Conservation (phyloP, 37 sponge, comb jelly and placozoan genomes). For the Mnemiopsis leidyi region DNA sequence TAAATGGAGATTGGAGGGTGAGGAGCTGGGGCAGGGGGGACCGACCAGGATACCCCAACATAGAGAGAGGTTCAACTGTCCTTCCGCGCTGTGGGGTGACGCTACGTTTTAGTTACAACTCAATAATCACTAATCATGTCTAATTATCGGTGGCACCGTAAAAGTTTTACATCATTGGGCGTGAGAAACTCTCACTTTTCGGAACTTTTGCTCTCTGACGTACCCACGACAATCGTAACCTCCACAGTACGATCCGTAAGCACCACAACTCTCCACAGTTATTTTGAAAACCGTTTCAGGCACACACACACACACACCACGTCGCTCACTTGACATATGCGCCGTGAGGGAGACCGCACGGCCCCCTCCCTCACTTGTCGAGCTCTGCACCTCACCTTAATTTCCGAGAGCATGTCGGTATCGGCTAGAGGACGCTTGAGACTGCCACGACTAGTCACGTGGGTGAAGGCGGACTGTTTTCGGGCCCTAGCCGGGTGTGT, state of each 20-base stretch:
- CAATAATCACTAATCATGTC: not conserved
- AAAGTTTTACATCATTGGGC: not conserved
- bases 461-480: constrained; percentile 54
- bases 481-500: constrained; percentile 17
- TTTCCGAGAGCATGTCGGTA: not conserved
- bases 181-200: not conserved
- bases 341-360: not conserved
- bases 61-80: not conserved
- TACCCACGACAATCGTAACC: too few species aligned
- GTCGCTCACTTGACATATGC: not conserved
- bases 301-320: too few species aligned
- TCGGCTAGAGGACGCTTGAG: not conserved
- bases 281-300: not conserved
- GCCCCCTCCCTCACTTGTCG: not conserved
- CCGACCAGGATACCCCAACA: not conserved
- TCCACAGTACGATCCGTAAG: too few species aligned
- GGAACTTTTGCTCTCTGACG: too few species aligned
- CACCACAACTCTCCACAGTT: too few species aligned
- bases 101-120: not conserved
- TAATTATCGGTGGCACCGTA: not conserved
- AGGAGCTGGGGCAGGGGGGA: not conserved
- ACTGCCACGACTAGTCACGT: not conserved
- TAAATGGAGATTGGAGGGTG: constrained; percentile 6
- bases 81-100: not conserved
- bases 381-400: constrained; percentile 17